Base-by-base conservation (phyloP, 2,888 invertebrate species). In the Selenia dentaria region DNA sequence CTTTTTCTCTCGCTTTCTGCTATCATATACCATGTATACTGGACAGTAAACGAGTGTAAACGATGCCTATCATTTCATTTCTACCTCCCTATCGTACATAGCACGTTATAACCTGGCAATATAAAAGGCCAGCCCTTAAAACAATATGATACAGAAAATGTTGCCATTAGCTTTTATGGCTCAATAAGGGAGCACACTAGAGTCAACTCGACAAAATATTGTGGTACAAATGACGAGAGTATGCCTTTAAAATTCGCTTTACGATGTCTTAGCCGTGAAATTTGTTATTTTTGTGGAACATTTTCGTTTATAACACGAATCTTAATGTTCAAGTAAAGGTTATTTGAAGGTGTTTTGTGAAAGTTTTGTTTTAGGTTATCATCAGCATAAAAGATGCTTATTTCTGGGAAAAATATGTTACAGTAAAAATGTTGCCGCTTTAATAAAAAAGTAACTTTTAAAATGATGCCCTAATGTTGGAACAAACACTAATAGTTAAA, bases 131-230 rank as follows among this genome's bases (percentile, higher is more conserved):
- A 58, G 59, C 62, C 52, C 67, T 69, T 66, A 64, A 72, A 75
- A 79, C 73, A 80, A 79, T 73, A 69, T 73, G 71, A 74, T 72
- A 70, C 70, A 67, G 68, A 61, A 67, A 70, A 67, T 54, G 70
- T 48, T 51, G 43, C 67, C 70, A 63, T 80, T 73, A 74, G 64
- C 68, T 77, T 81, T 80, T 78, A 81, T 69, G 59, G 55, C 63
- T 64, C 70, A 66, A 68, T 69, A 64, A 70, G 58, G 55, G 56
- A 53, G 59, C 49, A 55, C 57, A 42, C 31, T 44, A 49, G 52
- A 57, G 51, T 54, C 40, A 56, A 55, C 54, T 57, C 53, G 51
- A 55, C 57, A 62, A 65, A 67, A 67, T 62, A 64, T 54, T 60
- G 62, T 44, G 55, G 52, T 45, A 51, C 56, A 53, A 63, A 60